Base-by-base conservation (phyloP, 2,888 invertebrate genomes). In the Sabatieria punctata region DNA sequence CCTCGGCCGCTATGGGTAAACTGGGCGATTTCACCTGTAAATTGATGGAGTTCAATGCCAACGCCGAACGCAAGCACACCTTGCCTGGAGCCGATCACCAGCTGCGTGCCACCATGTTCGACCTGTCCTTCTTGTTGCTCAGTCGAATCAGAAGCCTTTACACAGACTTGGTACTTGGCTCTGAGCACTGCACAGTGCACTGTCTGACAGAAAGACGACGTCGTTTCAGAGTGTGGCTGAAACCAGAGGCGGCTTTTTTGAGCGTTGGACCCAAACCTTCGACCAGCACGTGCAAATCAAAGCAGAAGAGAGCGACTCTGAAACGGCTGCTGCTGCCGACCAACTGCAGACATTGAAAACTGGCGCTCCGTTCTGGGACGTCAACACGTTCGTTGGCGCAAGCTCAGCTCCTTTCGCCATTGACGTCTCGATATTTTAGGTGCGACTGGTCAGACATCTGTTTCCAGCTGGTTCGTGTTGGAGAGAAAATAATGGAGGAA, bases 111-210 rank as follows among this genome's bases (percentile, higher is more conserved):
- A 21, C 27, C 22, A 25, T 49, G 23, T 51, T 46, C 44, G 51
- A 51, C 40, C 22, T 49, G 15, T 43, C 51, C n/a, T 49, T 45
- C 26, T 25, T 51, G 23, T 43, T 51, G 25, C 39, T 51, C 35
- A 45, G 33, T 11, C 47, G 51, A 13, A 44, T 51, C 15, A 18
- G 44, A 11, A 42, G 37, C 8, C 19, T 45, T 33, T 51, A 51
- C 42, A 23, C 33, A 4, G 50, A 50, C 35, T 37, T 49, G 45
- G 49, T 43, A 22, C 2, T 21, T n/a, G 36, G 33, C 35, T 21
- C 36, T 22, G 41, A 46, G 41, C 30, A 30, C 30, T 30, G 30
- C 8, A 30, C 8, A 11, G 15, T 8, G 8, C n/a, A n/a, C n/a
- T n/a, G 30, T 15, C 15, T 30, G 8, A 30, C 8, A 30, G 30